Base-by-base conservation (phyloP, 2,888 invertebrate genomes). In the Scelioninae gen. 1 region DNA sequence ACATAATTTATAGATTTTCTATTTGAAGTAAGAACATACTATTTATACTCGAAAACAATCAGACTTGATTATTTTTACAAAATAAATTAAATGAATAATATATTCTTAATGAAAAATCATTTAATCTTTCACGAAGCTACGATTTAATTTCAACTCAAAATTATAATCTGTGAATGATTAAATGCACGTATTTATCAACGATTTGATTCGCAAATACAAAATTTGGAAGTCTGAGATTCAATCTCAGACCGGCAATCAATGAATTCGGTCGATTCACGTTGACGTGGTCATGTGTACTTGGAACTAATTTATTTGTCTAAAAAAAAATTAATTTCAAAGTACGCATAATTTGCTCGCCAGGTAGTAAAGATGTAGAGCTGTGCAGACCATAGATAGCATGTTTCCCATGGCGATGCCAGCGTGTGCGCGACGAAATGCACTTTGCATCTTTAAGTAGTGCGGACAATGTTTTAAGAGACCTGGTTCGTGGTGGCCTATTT, bases 321-420 rank as follows among this genome's bases (percentile, higher is more conserved):
- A 23, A 4, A 23, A 23, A 38, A 38, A 38, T 56, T 45, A 43
- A 56, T 72, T 15, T 88, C 88, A 91, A 77, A 91, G 84, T 32
- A 90, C 88, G 83, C 91, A 91, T 38, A 93, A 92, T 92, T 93
- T 94, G 90, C 91, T 93, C 58, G 95, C 94, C 83, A 96, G 93
- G 91, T 95, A 95, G 90, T 95, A 93, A 72, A 96, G 92, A 91
- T 96, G 96, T 82, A 95, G 92, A 56, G 94, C 93, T 9, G 95
- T 95, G 88, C 95, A 95, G 7, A 93, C 94, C 92, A 96, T 94
- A 0, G 95, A 94, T 29, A 94, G 93, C 92, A 97, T 94, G 89
- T 97, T 97, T 74, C 96, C 96, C 92, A 96, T 95, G 11, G 97
- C 97, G 87, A 97, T 96, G 80, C 93, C 93, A 90, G 96, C 95